Evolutionary conservation across 2,797 vertebrate species (phyloP), one percentile per base, ranked within the genome.

Genomic region (Rhynchonycteris naso): DNA sequence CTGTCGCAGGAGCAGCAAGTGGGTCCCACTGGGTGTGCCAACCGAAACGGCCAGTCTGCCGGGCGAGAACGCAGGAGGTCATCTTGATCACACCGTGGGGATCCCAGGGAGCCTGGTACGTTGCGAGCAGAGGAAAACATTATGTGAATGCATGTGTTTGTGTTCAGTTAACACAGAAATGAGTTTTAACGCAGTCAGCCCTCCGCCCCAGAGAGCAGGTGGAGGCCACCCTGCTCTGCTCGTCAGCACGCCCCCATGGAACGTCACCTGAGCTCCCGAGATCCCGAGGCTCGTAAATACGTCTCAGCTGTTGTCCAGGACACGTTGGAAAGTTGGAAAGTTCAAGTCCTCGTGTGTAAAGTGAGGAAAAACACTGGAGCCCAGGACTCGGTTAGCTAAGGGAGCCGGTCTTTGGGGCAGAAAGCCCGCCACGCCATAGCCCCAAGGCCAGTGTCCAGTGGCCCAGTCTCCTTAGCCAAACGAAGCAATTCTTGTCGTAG

Each of bases 271-370:
- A 66, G 66, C 89, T 88, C 35, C 88, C 59, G 26, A 74, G 69
- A 80, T 54, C 56, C 74, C 19, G 30, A 65, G 30, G 24, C 47
- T 87, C 71, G 28, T 33, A 38, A 68, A 93, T 35, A 30, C 54
- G 54, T 83, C 30, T 79, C 82, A 74, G 38, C 74, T 35, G 79
- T 68, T 58, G 61, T 4, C 2, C 5, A 66, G 30, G 63, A 47
- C 90, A 65, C 4, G 2, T 14, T 95, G 85, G 50, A 85, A 81
- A 72, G 50, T 2, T 4, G 10, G 26, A 72, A 84, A 93, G 76
- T n/a, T 50, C 71, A 74, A 90, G 7, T 43, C 63, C n/a, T 90
- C 43, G 72, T 87, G 72, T 85, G 74, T 74, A 47, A 90, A 94
- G 38, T 87, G 86, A 84, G 52, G 72, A 68, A 85, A 92, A 88